Conservation (phyloP, 2,888 invertebrate species). For the Scrobipalpa atriplicella region DNA sequence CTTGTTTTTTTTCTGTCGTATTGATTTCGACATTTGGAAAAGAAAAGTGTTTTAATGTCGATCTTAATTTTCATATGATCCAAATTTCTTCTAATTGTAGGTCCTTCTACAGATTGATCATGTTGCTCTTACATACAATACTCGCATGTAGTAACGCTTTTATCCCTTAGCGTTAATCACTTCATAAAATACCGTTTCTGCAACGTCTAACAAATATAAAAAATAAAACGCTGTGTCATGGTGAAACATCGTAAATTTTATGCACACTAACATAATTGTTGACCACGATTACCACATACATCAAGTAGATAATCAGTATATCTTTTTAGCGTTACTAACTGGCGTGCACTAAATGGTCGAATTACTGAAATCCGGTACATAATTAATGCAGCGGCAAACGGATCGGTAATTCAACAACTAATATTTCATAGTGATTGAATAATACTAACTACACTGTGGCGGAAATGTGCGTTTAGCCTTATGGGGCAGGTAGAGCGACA, state of each 20-base stretch:
- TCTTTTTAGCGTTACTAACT: conserved; percentile 1
- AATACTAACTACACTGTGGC: not conserved
- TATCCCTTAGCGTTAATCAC: too few species aligned
- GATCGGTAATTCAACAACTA: conserved; percentile 11
- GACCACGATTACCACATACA: not conserved
- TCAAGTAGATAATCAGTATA: conserved; percentile 2
- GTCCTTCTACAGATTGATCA: too few species aligned
- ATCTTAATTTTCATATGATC: too few species aligned
- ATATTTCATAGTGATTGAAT: conserved; percentile 15
- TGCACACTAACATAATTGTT: conserved; percentile 5
- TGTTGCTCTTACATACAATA: too few species aligned
- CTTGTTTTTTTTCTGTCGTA: not conserved
- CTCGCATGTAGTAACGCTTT: too few species aligned
- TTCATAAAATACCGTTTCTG: too few species aligned
- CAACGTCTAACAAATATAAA: not conserved
- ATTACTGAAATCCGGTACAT: conserved; percentile 13
- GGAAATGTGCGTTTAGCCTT: not conserved
- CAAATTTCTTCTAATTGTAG: too few species aligned
- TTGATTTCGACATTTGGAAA: too few species aligned
- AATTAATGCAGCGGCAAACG: conserved; percentile 3
- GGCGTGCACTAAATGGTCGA: conserved; percentile 10
- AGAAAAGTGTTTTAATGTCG: too few species aligned
- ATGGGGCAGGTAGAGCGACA: too few species aligned
- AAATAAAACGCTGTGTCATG: not conserved
- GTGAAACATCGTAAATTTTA: not conserved